phyloP scores from a whole-genome alignment of 2,797 vertebrate genomes.

The Brotula barbata region DNA sequence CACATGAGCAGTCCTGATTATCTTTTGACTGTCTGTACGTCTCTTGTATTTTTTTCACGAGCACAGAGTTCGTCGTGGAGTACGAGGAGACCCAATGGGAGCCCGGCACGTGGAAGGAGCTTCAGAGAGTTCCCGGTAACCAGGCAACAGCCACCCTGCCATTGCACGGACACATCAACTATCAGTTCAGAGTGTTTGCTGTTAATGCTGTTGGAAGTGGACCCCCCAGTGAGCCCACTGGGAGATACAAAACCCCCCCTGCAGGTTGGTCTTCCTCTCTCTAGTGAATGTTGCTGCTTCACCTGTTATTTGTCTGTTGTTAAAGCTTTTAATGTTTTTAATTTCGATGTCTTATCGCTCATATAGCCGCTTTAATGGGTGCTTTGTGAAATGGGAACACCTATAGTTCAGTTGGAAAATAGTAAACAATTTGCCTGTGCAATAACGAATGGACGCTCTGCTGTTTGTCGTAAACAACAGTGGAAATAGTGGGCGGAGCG shows the following conservation, averaged over 20 bases:
- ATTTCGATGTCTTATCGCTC: too few species aligned
- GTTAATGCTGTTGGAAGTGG: conserved; percentile 87
- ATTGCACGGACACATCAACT: conserved; percentile 84
- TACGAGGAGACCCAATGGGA: conserved; percentile 87
- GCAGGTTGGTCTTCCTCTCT: conserved; percentile 77
- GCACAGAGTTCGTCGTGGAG: conserved; percentile 87
- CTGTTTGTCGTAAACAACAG: too few species aligned
- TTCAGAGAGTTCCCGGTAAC: conserved; percentile 78
- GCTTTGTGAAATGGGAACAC: too few species aligned
- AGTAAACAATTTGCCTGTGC: too few species aligned
- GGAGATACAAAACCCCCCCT: conserved; percentile 83
- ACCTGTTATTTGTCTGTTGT: conserved; percentile 25
- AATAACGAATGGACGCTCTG: too few species aligned
- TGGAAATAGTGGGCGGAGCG: too few species aligned
- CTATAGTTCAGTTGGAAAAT: too few species aligned
- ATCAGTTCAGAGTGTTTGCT: conserved; percentile 89
- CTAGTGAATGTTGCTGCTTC: conserved; percentile 33
- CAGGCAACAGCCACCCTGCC: conserved; percentile 76
- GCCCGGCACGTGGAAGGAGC: conserved; percentile 84
- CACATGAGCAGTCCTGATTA: too few species aligned
- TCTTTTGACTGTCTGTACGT: conserved; percentile 30
- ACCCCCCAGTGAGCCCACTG: conserved; percentile 82
- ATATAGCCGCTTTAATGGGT: too few species aligned
- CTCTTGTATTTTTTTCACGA: conserved; percentile 29
- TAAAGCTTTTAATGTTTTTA: conserved; percentile 22